Evolutionary conservation across 2,888 invertebrate species (phyloP).

Genomic region (Lasius fuliginosus): DNA sequence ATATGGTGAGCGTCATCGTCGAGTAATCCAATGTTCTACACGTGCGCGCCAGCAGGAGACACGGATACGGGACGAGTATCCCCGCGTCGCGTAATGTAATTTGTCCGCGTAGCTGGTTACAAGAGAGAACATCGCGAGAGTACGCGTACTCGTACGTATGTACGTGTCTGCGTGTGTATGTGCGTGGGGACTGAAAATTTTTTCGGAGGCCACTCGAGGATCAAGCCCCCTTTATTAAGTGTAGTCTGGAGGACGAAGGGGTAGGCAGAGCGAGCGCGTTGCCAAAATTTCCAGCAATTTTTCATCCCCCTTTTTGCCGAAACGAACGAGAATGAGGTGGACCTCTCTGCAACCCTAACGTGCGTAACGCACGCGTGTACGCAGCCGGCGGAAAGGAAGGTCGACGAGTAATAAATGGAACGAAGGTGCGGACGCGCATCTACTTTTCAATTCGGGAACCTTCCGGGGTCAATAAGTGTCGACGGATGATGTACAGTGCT

Average conservation of each 20-base stretch:
- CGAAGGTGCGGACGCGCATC: constrained; percentile 70
- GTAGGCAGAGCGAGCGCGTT: constrained; percentile 51
- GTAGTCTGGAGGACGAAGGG: constrained; percentile 55
- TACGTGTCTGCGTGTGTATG: neutral
- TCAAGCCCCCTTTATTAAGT: constrained; percentile 73
- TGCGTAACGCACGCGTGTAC: constrained; percentile 43
- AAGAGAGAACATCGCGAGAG: constrained; percentile 37
- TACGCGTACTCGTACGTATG: neutral
- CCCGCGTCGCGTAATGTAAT: constrained; percentile 67
- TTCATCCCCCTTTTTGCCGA: constrained; percentile 75
- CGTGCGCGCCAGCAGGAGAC: constrained; percentile 49
- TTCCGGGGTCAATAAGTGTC: constrained; percentile 86
- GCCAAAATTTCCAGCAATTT: constrained; percentile 77
- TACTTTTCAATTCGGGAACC: constrained; percentile 84
- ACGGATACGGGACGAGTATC: constrained; percentile 43
- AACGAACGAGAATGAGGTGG: constrained; percentile 68
- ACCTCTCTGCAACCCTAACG: constrained; percentile 3
- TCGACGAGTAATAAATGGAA: constrained; percentile 72
- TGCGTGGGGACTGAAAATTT: constrained; percentile 51
- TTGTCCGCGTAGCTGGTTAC: constrained; percentile 61
- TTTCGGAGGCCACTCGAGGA: constrained; percentile 67
- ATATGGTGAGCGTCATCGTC: constrained; percentile 49
- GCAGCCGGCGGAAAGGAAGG: constrained; percentile 46
- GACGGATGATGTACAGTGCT: constrained; percentile 83
- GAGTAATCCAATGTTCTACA: constrained; percentile 51